Evolutionary conservation across 1,140 invertebrate species (phyloP).

Genomic region (Drosophila leontia): DNA sequence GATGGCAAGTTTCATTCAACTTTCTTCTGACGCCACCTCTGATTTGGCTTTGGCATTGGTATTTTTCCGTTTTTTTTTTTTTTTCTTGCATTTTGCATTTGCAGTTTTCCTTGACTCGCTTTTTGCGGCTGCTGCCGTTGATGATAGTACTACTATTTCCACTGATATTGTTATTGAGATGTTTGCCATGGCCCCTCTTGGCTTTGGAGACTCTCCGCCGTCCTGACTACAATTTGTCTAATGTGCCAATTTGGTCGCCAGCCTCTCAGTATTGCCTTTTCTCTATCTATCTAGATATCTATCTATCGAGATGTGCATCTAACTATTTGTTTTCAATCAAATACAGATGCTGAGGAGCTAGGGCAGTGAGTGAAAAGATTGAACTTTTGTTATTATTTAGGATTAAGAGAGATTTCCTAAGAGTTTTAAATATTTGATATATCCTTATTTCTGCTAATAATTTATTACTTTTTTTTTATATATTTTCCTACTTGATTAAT

Average conservation of each 20-base stretch:
- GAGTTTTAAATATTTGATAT: neutral
- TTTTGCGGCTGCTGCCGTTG: slow-evolving; percentile 13
- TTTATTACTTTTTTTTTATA: neutral
- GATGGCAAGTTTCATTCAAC: slow-evolving; percentile 51
- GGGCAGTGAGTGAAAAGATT: neutral
- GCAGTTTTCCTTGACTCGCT: slow-evolving; percentile 26
- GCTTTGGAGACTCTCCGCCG: slow-evolving; percentile 1
- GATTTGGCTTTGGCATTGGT: neutral
- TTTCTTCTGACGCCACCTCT: slow-evolving; percentile 25
- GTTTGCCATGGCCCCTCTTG: slow-evolving; percentile 33
- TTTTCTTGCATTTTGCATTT: slow-evolving; percentile 4
- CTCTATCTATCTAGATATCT: neutral
- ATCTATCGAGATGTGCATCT: neutral
- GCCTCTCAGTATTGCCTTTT: slow-evolving; percentile 22
- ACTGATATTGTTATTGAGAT: slow-evolving; percentile 64
- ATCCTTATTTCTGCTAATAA: neutral
- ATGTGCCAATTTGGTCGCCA: slow-evolving; percentile 77
- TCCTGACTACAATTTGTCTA: slow-evolving; percentile 74
- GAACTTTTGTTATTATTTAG: neutral
- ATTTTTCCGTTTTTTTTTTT: slow-evolving; percentile 25
- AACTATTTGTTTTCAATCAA: slow-evolving; percentile 20
- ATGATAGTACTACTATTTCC: slow-evolving; percentile 2
- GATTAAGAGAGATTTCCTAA: neutral
- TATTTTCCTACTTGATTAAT: accelerated
- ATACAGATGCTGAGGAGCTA: slow-evolving; percentile 21